Evolutionary conservation across 2,888 invertebrate genomes (phyloP).

Genomic region (Camptogramma bilineatum): DNA sequence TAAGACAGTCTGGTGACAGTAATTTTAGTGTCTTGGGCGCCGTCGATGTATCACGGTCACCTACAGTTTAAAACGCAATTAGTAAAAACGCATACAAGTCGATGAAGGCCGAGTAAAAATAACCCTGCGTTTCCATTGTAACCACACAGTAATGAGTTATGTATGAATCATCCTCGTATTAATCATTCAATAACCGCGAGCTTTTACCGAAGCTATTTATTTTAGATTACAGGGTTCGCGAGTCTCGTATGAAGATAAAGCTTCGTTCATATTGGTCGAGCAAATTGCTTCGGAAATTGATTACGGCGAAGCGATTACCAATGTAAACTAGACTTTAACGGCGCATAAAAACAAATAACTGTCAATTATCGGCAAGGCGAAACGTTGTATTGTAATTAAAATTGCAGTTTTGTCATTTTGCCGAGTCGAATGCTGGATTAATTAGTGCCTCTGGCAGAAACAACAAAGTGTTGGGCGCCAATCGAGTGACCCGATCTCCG

Average conservation of each 20-base stretch:
- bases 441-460: conserved; percentile 54
- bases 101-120: conserved; percentile 55
- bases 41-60: conserved; percentile 52
- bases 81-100: conserved; percentile 47
- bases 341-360: conserved; percentile 41
- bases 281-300: conserved; percentile 37
- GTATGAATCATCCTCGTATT: conserved; percentile 49
- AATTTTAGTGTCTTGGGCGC: conserved; percentile 55
- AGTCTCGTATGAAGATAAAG: conserved; percentile 33
- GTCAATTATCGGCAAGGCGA: conserved; percentile 43
- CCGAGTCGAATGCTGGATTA: conserved; percentile 49
- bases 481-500: conserved; percentile 77
- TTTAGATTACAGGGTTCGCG: conserved; percentile 44
- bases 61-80: conserved; percentile 53
- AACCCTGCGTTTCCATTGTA: conserved; percentile 49
- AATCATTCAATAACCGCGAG: conserved; percentile 50
- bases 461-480: conserved; percentile 60
- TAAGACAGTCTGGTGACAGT: conserved; percentile 51
- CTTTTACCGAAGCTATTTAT: conserved; percentile 49
- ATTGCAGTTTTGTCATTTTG: conserved; percentile 49
- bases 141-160: conserved; percentile 51
- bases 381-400: conserved; percentile 44
- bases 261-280: conserved; percentile 35
- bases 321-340: conserved; percentile 37
- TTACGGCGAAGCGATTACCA: conserved; percentile 31